Evolutionary conservation across 2,888 invertebrate genomes (phyloP).

Genomic region (Cephus runcator): DNA sequence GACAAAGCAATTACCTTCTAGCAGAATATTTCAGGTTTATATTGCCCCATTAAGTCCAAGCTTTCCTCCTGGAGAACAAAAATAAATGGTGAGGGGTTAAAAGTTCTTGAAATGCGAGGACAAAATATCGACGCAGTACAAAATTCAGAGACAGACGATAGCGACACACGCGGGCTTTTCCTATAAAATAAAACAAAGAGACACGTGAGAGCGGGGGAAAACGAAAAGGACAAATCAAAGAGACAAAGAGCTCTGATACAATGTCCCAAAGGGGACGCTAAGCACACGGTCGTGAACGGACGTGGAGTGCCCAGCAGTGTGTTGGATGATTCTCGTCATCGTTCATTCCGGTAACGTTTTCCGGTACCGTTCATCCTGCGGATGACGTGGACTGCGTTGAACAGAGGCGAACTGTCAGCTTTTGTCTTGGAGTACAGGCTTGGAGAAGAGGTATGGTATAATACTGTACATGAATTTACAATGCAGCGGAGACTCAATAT

Average conservation of each 20-base stretch:
- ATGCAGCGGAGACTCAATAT: background rate
- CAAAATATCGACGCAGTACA: conserved; percentile 12
- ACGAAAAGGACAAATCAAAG: background rate
- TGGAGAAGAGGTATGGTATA: background rate
- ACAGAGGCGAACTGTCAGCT: background rate
- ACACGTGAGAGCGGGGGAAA: conserved; percentile 19
- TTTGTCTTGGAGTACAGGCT: background rate
- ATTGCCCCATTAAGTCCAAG: conserved; percentile 83
- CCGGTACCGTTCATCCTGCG: background rate
- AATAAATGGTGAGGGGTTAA: conserved; percentile 70
- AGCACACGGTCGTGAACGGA: background rate
- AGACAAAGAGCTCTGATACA: background rate
- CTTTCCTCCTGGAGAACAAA: conserved; percentile 75
- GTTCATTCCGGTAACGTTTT: background rate
- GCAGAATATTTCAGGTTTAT: conserved; percentile 85
- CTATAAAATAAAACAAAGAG: conserved; percentile 16
- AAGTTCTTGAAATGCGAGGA: conserved; percentile 33
- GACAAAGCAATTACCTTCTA: conserved; percentile 72
- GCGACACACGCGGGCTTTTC: background rate
- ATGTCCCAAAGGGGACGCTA: background rate
- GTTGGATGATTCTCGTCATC: background rate
- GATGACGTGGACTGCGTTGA: background rate
- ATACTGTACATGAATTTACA: background rate
- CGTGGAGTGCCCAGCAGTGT: background rate
- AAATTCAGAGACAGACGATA: background rate